Base-by-base conservation (phyloP, 2,797 vertebrate genomes). In the Poecilia wingei region DNA sequence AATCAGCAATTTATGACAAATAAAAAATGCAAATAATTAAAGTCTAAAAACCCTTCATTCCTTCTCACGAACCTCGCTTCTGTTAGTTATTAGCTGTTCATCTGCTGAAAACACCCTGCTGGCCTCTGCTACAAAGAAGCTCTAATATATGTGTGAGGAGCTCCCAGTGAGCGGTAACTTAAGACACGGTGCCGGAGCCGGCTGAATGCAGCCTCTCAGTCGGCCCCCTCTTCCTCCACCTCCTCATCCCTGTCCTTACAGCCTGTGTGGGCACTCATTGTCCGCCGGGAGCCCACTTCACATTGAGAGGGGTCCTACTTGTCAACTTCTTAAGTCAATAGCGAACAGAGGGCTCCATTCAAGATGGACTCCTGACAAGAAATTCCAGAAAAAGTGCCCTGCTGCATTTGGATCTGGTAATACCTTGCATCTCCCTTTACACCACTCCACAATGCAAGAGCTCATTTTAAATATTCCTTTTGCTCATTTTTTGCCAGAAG, bases 341-440 rank as follows among this genome's bases (percentile, higher is more conserved):
- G 87, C 76, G 89, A 96, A 96, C 94, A 96, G 93, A 94, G 93
- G 80, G 79, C 82, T 88, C 90, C 87, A 94, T 96, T 96, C 91
- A 96, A 76, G 39, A 75, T 73, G 31, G 88, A 88, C 82, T 88
- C 83, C 87, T 36, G 86, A 92, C 86, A 84, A 91, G 92, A 90
- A 93, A 95, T 95, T 92, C 92, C 93, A 94, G 87, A 93, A 91
- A 87, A 84, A 64, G 86, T n/a, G 74, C 88, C 82, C 74, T 69
- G 90, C 82, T 87, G 79, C 83, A 89, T 92, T 90, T 87, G 82
- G 68, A 87, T 82, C 84, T 81, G 43, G 79, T 89, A 88, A 90
- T 80, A 84, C 83, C 86, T 66, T 28, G 51, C 51, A 76, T 61
- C 81, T 72, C 83, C 79, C 49, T 80, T 80, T 22, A 73, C 16